Percentiles rank a stretch among this genome's conserved stretches.
Evolutionary conservation across 2,888 invertebrate species (phyloP).

Genomic region (Lordiphosa fenestrarum): DNA sequence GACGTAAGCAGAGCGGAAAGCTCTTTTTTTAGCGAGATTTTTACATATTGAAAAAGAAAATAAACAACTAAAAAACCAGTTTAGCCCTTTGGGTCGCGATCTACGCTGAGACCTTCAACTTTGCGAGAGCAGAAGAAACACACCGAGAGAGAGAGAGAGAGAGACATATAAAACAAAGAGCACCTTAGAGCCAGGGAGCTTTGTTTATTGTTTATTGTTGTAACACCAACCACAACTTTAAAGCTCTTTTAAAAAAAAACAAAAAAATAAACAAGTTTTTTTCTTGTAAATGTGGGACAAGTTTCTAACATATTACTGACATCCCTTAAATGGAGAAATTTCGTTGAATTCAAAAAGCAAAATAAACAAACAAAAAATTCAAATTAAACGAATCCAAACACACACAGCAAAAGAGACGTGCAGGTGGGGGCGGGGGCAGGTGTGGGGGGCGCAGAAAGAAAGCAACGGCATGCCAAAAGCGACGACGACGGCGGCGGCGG

Average conservation of each 20-base stretch:
- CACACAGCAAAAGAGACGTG: not conserved
- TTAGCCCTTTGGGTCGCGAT: conserved; percentile 7
- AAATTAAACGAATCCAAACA: no score
- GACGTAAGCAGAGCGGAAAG: conserved; percentile 8
- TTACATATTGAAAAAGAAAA: not conserved
- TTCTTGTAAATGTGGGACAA: conserved; percentile 23
- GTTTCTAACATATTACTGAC: conserved; percentile 18
- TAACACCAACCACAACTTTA: no score
- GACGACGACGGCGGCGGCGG: conserved; percentile 8
- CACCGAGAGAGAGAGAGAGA: conserved; percentile 1
- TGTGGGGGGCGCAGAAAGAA: conserved; percentile 47
- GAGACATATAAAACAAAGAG: conserved; percentile 1
- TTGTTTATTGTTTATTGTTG: no score
- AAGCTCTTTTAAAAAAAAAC: conserved; percentile 18
- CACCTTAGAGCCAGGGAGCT: not conserved
- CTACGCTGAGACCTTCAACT: conserved; percentile 17
- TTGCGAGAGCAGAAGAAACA: conserved; percentile 5
- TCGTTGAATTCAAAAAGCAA: not conserved
- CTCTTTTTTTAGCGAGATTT: conserved; percentile 8
- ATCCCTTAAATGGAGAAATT: not conserved
- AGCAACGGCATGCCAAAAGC: conserved; percentile 60
- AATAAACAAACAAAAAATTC: not conserved
- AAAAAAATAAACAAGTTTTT: conserved; percentile 33
- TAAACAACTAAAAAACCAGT: conserved; percentile 9
- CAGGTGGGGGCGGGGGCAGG: not conserved